Evolutionary conservation across 2,113 vertebrate genomes (phyloP), one percentile per base, ranked within the genome.

Genomic region (Cavia porcellus): DNA sequence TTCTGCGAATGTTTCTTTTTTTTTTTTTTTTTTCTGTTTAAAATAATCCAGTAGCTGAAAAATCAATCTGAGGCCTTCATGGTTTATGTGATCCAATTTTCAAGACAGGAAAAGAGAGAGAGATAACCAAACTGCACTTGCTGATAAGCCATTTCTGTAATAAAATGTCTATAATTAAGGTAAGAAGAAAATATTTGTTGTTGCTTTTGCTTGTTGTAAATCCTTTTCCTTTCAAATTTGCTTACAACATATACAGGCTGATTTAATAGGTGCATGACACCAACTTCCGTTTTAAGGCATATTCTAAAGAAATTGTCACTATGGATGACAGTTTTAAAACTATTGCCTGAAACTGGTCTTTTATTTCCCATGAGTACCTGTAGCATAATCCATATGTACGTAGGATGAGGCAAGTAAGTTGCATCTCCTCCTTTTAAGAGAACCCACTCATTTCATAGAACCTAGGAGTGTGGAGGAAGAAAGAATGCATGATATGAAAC

Each of bases 21-120:
- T n/a, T n/a, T n/a, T 52, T 68, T 88, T 92, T 70, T 70, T 70
- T 70, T 70, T 95, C 85, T 92, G 75, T 92, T 95, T 86, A 95
- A 96, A 97, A 80, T 89, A 96, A 96, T 95, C 47, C 92, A 97
- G 85, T 80, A 89, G 66, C 88, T 97, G 25, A 45, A 90, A 89
- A 97, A 96, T 92, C 96, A 92, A 90, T 94, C 89, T 87, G 86
- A 93, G 75, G 81, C 59, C 70, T 98, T 94, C 75, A 81, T 82
- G 50, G 86, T 80, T 93, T 94, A 57, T 86, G 38, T 35, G 80
- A 95, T 96, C 35, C 75, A 88, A 92, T 94, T 96, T 94, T 92
- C 59, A 95, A 89, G 84, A 95, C 25, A 82, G 80, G 25, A 61
- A 79, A 75, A 80, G 32, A n/a, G 82, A 96, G 89, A 52, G 86